Evolutionary conservation across 2,797 vertebrate genomes (phyloP), one percentile per base, ranked within the genome.

Genomic region (Chiloscyllium punctatum): DNA sequence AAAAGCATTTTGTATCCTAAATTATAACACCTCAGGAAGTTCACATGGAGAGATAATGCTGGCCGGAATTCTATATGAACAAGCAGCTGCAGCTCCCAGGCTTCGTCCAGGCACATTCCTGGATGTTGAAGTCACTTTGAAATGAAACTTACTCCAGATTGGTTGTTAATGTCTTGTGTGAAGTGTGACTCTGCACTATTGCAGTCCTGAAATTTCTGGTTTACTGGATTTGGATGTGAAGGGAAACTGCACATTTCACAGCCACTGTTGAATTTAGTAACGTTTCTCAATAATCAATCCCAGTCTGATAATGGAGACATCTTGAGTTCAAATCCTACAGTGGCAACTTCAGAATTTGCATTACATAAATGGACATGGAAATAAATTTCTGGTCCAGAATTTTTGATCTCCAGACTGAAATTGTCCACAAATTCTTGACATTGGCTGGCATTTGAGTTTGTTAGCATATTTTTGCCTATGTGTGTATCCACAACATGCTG

Each of bases 21-120:
- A 77, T 72, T 95, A 33, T 8, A 33, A 77, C 18, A 77, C 30
- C 71, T 53, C n/a, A 74, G 42, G 94, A 77, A 77, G 42, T 16
- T 15, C 74, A 51, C 62, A 51, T 51, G 77, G 72, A 94, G 48
- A 94, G 94, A 57, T 33, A 51, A 77, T 7, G 30, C 51, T 95
- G 74, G 71, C 18, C 8, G 21, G 53, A 95, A 95, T 95, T 95
- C 68, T 53, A 95, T 57, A 18, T 71, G 53, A 53, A 71, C 42
- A 72, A 42, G 27, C 27, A 94, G 94, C 94, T 95, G 71, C 69
- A 95, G 7, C 16, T 95, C 30, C 23, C 94, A 95, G 94, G 71
- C 48, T 95, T 51, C 53, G 94, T 71, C 71, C 71, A 95, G 71
- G 94, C 94, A 23, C 94, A 95, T 95, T 74, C 94, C 71, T 77